Evolutionary conservation across 37 sponge, comb jelly and placozoan species (phyloP).

Genomic region (Tethya wilhelma): DNA sequence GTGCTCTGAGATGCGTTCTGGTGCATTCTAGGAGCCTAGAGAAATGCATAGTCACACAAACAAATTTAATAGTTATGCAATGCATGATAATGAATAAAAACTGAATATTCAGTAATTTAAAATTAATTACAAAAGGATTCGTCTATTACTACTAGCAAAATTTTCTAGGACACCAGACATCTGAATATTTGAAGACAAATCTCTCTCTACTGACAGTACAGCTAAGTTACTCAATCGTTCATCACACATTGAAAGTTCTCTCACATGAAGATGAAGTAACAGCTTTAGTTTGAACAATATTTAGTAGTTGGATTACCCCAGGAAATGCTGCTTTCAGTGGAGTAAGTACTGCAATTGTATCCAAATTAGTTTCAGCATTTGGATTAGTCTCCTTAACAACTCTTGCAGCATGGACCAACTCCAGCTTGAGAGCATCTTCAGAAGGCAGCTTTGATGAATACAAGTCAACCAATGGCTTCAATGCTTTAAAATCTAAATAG

Average conservation of each 20-base stretch:
- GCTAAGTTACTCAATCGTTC: conserved; percentile 1
- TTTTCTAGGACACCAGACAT: not conserved
- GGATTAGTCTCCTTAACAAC: not conserved
- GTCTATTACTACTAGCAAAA: not conserved
- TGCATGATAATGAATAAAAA: too few relatives aligned
- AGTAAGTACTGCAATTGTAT: not conserved
- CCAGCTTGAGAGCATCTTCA: not conserved
- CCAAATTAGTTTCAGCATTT: not conserved
- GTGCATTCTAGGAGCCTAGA: too few relatives aligned
- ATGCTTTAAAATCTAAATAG: not conserved
- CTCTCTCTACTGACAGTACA: not conserved
- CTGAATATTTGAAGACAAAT: not conserved
- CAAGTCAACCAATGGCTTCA: not conserved
- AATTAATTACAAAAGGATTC: not conserved
- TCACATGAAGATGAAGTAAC: not conserved
- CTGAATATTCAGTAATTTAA: too few relatives aligned
- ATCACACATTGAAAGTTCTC: not conserved
- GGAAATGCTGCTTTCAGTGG: not conserved
- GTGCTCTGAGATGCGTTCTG: too few relatives aligned
- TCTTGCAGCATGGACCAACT: not conserved
- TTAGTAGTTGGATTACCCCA: not conserved
- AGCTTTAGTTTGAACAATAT: not conserved
- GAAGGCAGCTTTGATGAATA: not conserved
- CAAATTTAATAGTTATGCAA: too few relatives aligned
- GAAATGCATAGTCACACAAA: too few relatives aligned